Conservation (phyloP, 2,888 invertebrate species). For the Seira ritae region DNA sequence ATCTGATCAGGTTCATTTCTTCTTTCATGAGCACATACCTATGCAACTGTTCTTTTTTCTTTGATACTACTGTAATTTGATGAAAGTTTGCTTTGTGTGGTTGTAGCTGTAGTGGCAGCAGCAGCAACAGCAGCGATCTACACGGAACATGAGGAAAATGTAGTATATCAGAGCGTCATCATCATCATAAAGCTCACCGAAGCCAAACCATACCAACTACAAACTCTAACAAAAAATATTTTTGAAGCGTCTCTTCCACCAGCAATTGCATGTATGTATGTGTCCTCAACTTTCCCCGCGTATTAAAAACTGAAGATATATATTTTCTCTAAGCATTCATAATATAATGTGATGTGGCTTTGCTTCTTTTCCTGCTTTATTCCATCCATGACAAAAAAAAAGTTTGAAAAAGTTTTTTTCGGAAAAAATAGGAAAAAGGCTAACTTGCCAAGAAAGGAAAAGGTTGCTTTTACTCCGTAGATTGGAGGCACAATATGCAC, state of each 20-base stretch:
- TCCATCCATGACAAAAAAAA: constrained; percentile 51
- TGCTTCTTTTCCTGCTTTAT: constrained; percentile 6
- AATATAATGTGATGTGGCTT: constrained; percentile 15
- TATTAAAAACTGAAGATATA: neutral
- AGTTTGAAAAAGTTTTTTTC: constrained; percentile 44
- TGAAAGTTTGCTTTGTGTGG: constrained; percentile 19
- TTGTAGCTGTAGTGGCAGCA: neutral
- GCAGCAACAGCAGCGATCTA: no score
- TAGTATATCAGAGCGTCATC: neutral
- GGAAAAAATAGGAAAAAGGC: constrained; percentile 45
- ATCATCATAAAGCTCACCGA: neutral
- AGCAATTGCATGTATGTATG: constrained; percentile 3
- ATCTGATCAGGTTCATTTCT: constrained; percentile 45
- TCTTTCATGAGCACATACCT: neutral
- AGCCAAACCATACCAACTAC: neutral
- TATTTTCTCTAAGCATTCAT: constrained; percentile 5
- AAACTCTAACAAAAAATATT: neutral
- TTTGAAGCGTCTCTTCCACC: neutral
- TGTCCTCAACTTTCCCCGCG: neutral
- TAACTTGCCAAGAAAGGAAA: constrained; percentile 45
- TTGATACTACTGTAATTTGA: constrained; percentile 24
- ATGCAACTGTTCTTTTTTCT: constrained; percentile 22
- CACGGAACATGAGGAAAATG: no score
- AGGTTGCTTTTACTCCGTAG: neutral
- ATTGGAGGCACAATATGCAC: no score